Evolutionary conservation across 2,888 invertebrate genomes (phyloP), one percentile per base, ranked within the genome.

Genomic region (Ypsolopha sequella): DNA sequence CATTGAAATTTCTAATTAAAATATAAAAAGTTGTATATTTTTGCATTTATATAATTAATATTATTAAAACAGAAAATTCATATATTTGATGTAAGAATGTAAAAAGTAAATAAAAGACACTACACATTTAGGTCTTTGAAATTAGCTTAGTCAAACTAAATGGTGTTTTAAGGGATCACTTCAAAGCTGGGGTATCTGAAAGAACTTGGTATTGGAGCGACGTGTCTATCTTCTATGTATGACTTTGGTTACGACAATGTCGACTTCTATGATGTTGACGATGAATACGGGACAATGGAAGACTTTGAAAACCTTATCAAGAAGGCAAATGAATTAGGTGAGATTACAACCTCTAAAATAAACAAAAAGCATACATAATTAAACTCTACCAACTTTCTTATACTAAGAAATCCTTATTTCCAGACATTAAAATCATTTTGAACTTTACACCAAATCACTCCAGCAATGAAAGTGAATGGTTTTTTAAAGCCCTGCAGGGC

Each of bases 191-290:
- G 89, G 53, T 91, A 94, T 59, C 73, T 95, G 48, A 88, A 89
- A 48, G 90, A 91, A 35, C 68, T 92, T 1, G 91, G 92, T 6
- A 79, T 94, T 11, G 89, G 88, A 7, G 91, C 92, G 4, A 88
- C 93, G 7, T 94, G 94, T 93, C 68, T 95, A 1, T 93, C 92
- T 46, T 94, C 95, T 0, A 92, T 93, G 92, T 89, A 89, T n/a
- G 95, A 95, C 66, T 93, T 92, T 67, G 95, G 95, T 1, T 95
- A 95, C 60, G 95, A 95, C 60, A 91, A 95, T 49, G 80, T 91
- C 0, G 89, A 94, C 72, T 94, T 91, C 64, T 89, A 82, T 36
- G 88, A 75, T 1, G 89, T 95, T 46, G 92, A 94, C 58, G 88
- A 90, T 0, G 87, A 90, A 51, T 95, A 91, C 62, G 95, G 95